Evolutionary conservation across 2,888 invertebrate genomes (phyloP), one percentile per base, ranked within the genome.

Genomic region (Rhamphomyia laevipes): DNA sequence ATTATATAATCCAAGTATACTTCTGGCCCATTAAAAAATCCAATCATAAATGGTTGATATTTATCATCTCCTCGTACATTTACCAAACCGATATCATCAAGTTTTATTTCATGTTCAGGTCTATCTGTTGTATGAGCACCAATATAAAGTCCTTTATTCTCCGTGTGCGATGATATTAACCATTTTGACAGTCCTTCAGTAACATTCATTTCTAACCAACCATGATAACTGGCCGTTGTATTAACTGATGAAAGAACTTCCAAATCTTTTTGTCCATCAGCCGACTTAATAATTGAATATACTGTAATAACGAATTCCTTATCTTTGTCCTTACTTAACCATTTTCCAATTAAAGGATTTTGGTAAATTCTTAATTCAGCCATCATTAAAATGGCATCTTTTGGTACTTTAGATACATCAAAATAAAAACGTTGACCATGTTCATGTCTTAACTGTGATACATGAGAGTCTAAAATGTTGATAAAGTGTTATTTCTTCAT

Each of bases 341-440:
- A 65, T 57, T 66, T 70, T 15, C 68, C 65, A 31, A 68, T 60
- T 21, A 62, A 55, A 18, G 71, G 62, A 53, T 70, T 67, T 50
- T 87, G 84, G 66, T 84, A 94, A 17, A 95, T 73, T 54, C 92
- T 75, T 47, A 96, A 73, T 71, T 94, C 93, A 1, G 92, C 91
- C 49, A 85, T 83, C 57, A 92, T 82, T 44, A 80, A 67, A 31
- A 91, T 80, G 60, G 92, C 87, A 55, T 84, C 85, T 2, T 80
- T 74, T 1, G 91, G 85, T 9, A 93, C 83, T 60, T 92, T 90
- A 6, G 85, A 79, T 49, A 91, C 84, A 71, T 95, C 92, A 71
- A 96, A 96, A 88, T 89, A 93, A 48, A 93, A 80, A 51, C 89
- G 80, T 60, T 87, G 81, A 3, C 92, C 92, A 61, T 86, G 82